A percentile compares a stretch with the other conserved stretches of the same genome.
These are phyloP conservation scores for Lithophane leautieri DNA, from an alignment of 2,888 invertebrate species.

Conservation along the genomic window DNA sequence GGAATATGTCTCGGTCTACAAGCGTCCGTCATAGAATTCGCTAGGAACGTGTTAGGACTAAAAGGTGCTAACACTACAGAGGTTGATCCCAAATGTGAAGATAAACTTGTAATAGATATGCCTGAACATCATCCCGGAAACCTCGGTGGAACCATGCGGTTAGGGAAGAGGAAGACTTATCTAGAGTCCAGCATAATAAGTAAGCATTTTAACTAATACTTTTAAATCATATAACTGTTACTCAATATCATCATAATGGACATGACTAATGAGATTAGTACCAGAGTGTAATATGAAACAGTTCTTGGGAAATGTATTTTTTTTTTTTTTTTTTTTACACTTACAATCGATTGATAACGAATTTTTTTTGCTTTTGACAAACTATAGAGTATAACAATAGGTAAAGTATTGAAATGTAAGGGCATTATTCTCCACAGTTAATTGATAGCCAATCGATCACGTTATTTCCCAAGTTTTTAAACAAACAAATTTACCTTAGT, in stretches of 20 bases:
- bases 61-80: constrained; percentile 96
- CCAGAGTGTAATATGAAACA: background rate
- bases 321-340: background rate
- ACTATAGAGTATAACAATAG: background rate
- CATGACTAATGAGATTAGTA: constrained; percentile 7
- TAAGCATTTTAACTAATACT: constrained; percentile 80
- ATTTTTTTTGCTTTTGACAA: background rate
- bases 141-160: constrained; percentile 99
- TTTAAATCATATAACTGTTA: background rate
- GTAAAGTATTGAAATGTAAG: background rate
- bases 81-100: constrained; percentile 92
- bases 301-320: background rate
- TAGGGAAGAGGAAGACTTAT: constrained; percentile 97
- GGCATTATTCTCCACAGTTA: background rate
- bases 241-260: background rate
- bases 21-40: constrained; percentile 98
- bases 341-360: background rate
- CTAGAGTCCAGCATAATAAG: constrained; percentile 93
- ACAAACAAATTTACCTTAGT: background rate
- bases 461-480: background rate
- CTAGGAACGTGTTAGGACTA: constrained; percentile 95
- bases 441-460: background rate
- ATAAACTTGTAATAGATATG: constrained; percentile 99
- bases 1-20: constrained; percentile 99
- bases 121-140: constrained; percentile 98